Percentiles rank a stretch among this genome's conserved stretches.
Conservation (phyloP, 2,888 invertebrate genomes). For the Diogma glabrata region DNA sequence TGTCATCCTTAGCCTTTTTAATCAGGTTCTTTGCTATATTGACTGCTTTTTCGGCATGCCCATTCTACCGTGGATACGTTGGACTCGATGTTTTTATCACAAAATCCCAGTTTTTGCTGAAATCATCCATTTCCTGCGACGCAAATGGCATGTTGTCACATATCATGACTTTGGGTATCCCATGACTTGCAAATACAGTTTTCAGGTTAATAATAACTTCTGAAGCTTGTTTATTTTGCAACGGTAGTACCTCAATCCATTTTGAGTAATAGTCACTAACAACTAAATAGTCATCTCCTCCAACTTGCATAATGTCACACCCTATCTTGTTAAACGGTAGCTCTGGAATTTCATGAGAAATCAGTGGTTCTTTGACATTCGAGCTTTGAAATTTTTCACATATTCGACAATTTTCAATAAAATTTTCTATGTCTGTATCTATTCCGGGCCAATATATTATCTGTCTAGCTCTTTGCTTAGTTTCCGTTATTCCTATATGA, state of each 20-base stretch:
- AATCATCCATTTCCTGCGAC: slow-evolving; percentile 14
- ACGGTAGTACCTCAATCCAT: background rate
- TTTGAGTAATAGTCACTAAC: background rate
- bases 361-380: no score
- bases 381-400: no score
- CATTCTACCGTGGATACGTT: slow-evolving; percentile 15
- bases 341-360: background rate
- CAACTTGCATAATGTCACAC: background rate
- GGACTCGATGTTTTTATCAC: slow-evolving; percentile 15
- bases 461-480: no score
- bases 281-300: slow-evolving; percentile 1
- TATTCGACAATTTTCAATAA: no score
- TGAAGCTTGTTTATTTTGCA: background rate
- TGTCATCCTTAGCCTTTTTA: background rate
- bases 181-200: background rate
- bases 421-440: no score
- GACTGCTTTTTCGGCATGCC: slow-evolving; percentile 16
- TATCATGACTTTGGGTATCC: background rate
- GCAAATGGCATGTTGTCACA: no score
- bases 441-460: no score
- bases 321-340: background rate
- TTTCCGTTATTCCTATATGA: no score
- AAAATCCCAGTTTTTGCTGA: slow-evolving; percentile 12
- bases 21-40: slow-evolving; percentile 17
- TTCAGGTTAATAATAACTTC: background rate